Conservation (phyloP, 2,888 invertebrate genomes). For the Graphium colonna region DNA sequence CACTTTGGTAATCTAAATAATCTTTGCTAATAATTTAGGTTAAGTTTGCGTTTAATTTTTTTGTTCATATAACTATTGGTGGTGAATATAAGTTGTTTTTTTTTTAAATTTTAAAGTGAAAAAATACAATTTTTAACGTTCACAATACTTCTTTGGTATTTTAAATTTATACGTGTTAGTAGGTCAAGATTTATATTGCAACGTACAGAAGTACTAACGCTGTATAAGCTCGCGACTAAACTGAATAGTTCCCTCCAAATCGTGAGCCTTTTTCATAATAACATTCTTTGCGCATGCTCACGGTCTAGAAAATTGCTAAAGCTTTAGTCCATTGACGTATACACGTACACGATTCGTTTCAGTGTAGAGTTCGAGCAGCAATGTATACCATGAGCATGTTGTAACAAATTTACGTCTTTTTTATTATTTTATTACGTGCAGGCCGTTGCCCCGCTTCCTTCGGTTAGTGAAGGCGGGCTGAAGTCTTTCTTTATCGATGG, state of each 20-base stretch:
- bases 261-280: conserved; percentile 21
- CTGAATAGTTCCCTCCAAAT: conserved; percentile 51
- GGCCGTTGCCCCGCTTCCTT: conserved; percentile 14
- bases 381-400: conserved; percentile 8
- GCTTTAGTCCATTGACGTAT: conserved; percentile 8
- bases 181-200: conserved; percentile 2
- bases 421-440: conserved; percentile 12
- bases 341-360: not conserved
- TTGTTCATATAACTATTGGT: too few species aligned
- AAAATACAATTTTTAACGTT: too few species aligned
- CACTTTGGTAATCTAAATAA: too few species aligned
- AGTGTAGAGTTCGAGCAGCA: not conserved
- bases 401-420: conserved; percentile 7
- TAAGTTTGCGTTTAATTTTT: too few species aligned
- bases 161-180: too few species aligned
- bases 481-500: conserved; percentile 5
- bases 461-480: conserved; percentile 2
- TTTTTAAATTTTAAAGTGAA: too few species aligned
- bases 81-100: too few species aligned
- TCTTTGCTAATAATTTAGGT: too few species aligned
- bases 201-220: conserved; percentile 28
- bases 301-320: conserved; percentile 2
- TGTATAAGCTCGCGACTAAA: conserved; percentile 27
- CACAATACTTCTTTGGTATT: too few species aligned
- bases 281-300: conserved; percentile 27